Base-by-base conservation (phyloP, 2,888 invertebrate species). In the Ferdinandea cuprea region DNA sequence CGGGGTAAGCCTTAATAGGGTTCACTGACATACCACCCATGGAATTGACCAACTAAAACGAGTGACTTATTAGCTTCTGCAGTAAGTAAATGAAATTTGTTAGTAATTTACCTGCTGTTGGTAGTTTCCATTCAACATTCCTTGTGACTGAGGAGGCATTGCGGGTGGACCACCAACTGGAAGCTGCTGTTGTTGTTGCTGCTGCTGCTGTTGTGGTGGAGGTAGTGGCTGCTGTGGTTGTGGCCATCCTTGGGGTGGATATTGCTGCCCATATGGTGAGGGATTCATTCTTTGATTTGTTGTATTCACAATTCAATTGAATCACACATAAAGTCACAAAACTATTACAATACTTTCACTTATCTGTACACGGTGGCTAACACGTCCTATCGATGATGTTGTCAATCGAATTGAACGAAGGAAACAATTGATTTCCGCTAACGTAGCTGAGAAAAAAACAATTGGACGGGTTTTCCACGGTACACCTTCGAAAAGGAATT, bases 121-220 rank as follows among this genome's bases (percentile, higher is more conserved):
- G 86, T 89, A 90, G 77, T 90, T 90, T 61, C 90, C 90, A 87
- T 90, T 90, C 13, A 90, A 85, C 76, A 87, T 87, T 44, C 86
- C 84, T 61, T 87, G 88, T 28, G 88, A 87, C 59, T 79, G 85
- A 35, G 86, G 85, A 21, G 79, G 81, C 46, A 63, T 68, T 9
- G 56, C 54, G 65, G 61, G 85, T 59, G 73, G 83, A 77, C 73
- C 86, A 79, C 40, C 87, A 85, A 66, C 86, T 54, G 88, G 88
- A 66, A 87, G 87, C 54, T 87, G 77, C 30, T 87, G 85, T 52
- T 88, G 88, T 59, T 87, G 77, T 35, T 87, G 85, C 48, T 88
- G 88, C 81, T n/a, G 90, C 61, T 87, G 88, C 32, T 88, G 86
- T 59, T 80, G 85, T 37, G 86, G 85, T 30, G 80, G 83, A 85